Percentiles rank a stretch among this genome's conserved stretches.
phyloP scores from a whole-genome alignment of 2,797 vertebrate species.

The Potorous gilbertii region DNA sequence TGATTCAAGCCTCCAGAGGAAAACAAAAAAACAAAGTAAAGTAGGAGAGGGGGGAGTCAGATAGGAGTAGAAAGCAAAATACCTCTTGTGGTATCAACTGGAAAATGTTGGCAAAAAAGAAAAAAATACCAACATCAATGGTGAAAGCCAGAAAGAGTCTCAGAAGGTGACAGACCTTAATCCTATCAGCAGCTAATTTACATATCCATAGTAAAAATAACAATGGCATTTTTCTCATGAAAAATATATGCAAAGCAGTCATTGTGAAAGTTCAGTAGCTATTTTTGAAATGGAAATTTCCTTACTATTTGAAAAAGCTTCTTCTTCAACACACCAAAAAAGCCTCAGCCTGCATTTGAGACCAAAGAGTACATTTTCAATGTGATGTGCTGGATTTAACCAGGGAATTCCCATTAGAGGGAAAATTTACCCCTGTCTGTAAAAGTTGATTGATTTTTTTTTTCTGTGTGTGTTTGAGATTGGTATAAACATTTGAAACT shows the following conservation, averaged over 20 bases:
- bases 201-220: constrained; percentile 79
- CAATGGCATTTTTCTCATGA: constrained; percentile 80
- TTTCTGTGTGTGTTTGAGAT: constrained; percentile 51
- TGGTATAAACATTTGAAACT: constrained; percentile 54
- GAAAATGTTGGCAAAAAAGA: constrained; percentile 49
- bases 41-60: not conserved
- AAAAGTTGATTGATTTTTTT: constrained; percentile 46
- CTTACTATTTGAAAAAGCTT: constrained; percentile 76
- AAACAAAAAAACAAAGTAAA: not conserved
- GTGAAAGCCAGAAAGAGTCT: constrained; percentile 48
- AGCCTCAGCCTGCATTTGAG: constrained; percentile 62
- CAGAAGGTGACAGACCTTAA: constrained; percentile 75
- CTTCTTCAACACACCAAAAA: constrained; percentile 78
- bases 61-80: constrained; percentile 39
- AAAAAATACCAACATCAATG: constrained; percentile 58
- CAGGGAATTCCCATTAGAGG: constrained; percentile 42
- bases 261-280: constrained; percentile 78
- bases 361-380: constrained; percentile 60
- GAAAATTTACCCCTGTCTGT: constrained; percentile 45
- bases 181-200: constrained; percentile 80
- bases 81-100: constrained; percentile 69
- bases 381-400: constrained; percentile 62
- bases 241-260: constrained; percentile 81
- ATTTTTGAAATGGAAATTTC: constrained; percentile 83
- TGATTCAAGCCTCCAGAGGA: not conserved